Evolutionary conservation across 2,888 invertebrate species (phyloP).

Genomic region (Phragmatobia fuliginosa): DNA sequence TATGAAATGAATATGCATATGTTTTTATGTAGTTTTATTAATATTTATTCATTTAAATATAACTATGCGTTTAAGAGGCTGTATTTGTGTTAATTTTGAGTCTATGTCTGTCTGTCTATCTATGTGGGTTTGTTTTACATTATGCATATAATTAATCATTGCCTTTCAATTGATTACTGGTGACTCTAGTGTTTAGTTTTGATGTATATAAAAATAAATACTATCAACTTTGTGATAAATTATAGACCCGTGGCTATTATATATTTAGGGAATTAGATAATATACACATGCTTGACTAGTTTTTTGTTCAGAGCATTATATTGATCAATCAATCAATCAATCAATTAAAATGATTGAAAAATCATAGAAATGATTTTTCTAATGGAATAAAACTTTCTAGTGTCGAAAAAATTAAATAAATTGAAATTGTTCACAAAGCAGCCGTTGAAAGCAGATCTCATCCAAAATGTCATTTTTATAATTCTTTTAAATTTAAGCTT

Average conservation of each 20-base stretch:
- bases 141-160: too few relatives aligned
- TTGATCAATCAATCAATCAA: too few relatives aligned
- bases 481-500: background rate
- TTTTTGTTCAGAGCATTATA: too few relatives aligned
- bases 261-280: too few relatives aligned
- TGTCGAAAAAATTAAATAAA: too few relatives aligned
- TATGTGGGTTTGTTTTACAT: background rate
- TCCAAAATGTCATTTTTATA: background rate
- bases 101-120: background rate
- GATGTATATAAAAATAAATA: background rate
- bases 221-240: too few relatives aligned
- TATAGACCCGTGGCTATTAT: too few relatives aligned
- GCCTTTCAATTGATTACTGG: background rate
- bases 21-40: background rate
- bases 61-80: background rate
- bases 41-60: background rate
- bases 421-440: too few relatives aligned
- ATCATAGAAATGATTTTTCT: too few relatives aligned
- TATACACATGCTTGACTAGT: too few relatives aligned
- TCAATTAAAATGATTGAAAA: too few relatives aligned
- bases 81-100: background rate
- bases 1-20: background rate
- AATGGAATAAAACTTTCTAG: too few relatives aligned
- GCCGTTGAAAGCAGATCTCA: background rate
- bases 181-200: background rate